Evolutionary conservation across 1,140 invertebrate species (phyloP).

Genomic region (Drosophila micromelanica): DNA sequence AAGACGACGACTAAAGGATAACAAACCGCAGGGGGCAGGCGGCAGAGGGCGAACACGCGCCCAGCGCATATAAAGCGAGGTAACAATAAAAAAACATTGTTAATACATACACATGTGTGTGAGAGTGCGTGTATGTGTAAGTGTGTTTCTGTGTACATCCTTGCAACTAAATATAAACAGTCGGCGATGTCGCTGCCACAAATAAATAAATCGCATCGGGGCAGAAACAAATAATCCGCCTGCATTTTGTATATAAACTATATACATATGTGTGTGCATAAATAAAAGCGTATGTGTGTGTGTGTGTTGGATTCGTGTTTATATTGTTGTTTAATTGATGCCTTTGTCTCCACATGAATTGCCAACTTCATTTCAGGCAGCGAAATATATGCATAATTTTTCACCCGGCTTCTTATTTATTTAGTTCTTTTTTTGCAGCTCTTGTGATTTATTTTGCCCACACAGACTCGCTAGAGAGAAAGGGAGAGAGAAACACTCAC

Average conservation of each 20-base stretch:
- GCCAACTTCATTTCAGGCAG: constrained; percentile 44
- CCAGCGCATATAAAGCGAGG: constrained; percentile 30
- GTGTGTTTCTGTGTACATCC: constrained; percentile 30
- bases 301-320: constrained; percentile 13
- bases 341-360: constrained; percentile 39
- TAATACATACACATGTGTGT: constrained; percentile 10
- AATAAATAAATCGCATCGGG: constrained; percentile 39
- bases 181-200: constrained; percentile 25
- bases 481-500: constrained; percentile 5
- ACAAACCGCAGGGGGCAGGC: no score
- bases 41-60: constrained; percentile 20
- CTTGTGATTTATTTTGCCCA: constrained; percentile 56
- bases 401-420: constrained; percentile 52
- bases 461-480: constrained; percentile 23
- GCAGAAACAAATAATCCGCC: constrained; percentile 10
- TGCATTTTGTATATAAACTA: neutral
- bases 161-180: constrained; percentile 55
- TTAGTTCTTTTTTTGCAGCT: constrained; percentile 42
- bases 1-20: constrained; percentile 9
- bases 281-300: neutral
- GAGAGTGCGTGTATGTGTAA: constrained; percentile 7
- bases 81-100: constrained; percentile 31
- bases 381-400: constrained; percentile 50
- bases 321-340: constrained; percentile 47
- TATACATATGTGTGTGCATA: neutral